These are phyloP conservation scores for Lateolabrax maculatus DNA, from an alignment of 2,797 vertebrate genomes.

Conservation along the genomic window DNA sequence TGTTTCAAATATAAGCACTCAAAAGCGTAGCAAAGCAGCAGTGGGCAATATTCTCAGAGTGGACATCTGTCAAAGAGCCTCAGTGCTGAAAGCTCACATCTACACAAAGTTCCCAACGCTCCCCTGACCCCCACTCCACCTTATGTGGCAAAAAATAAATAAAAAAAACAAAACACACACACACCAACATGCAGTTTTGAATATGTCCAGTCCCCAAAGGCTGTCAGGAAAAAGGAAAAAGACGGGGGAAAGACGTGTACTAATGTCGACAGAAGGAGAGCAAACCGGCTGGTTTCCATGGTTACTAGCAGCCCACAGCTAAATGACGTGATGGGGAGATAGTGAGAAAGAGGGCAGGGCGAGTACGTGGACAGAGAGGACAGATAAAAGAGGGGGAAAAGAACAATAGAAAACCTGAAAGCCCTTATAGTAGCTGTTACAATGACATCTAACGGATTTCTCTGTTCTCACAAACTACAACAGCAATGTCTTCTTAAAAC, in stretches of 20 bases:
- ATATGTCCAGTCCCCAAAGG: constrained; percentile 15
- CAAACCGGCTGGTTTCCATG: constrained; percentile 77
- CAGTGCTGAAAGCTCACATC: background rate
- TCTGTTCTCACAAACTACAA: background rate
- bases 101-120: background rate
- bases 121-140: background rate
- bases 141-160: background rate
- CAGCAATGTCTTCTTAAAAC: background rate
- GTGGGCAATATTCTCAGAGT: constrained; percentile 4
- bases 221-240: background rate
- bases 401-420: constrained; percentile 41
- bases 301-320: constrained; percentile 73
- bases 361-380: constrained; percentile 56
- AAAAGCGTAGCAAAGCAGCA: background rate
- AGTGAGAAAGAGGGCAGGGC: constrained; percentile 51
- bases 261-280: constrained; percentile 54
- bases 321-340: constrained; percentile 62
- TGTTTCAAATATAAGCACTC: background rate
- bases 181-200: constrained; percentile 9
- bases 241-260: constrained; percentile 16
- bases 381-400: constrained; percentile 6
- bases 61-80: constrained; percentile 8
- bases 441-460: background rate
- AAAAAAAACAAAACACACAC: constrained; percentile 1
- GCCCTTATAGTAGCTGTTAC: background rate